Conservation (phyloP, 2,113 vertebrate species). For the Ceuthmochares aereus region DNA sequence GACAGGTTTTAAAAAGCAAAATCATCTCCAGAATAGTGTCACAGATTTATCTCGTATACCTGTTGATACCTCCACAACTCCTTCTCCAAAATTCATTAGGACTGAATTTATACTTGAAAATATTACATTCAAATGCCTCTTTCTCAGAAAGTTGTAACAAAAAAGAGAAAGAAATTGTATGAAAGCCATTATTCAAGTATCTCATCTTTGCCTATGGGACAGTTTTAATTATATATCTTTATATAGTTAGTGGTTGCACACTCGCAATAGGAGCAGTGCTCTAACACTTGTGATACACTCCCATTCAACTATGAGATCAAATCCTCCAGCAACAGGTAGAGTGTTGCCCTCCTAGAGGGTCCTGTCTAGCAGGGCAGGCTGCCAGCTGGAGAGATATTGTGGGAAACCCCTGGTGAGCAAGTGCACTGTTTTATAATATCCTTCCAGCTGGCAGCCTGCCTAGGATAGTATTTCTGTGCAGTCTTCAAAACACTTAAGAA, state of each 20-base stretch:
- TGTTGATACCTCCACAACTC: not conserved
- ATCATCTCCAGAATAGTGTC: not conserved
- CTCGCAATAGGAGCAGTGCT: not conserved
- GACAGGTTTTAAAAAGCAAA: not conserved
- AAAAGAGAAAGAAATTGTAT: not conserved
- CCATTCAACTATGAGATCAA: not conserved
- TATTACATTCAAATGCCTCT: not conserved
- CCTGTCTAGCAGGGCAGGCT: constrained; percentile 19
- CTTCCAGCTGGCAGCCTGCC: constrained; percentile 60
- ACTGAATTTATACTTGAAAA: not conserved
- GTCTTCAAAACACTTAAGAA: constrained; percentile 40
- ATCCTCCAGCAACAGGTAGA: constrained; percentile 36
- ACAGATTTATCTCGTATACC: not conserved
- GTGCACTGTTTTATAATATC: constrained; percentile 30
- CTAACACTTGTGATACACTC: not conserved
- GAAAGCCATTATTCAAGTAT: not conserved
- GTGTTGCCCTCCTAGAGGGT: not conserved
- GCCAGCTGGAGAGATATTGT: constrained; percentile 47
- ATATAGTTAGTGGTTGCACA: not conserved
- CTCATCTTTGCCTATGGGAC: not conserved
- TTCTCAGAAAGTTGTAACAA: not conserved
- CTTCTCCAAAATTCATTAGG: not conserved
- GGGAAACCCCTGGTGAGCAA: constrained; percentile 62
- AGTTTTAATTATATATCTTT: not conserved
- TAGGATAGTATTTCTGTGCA: constrained; percentile 22